Percentiles rank a stretch among this genome's conserved stretches.
Evolutionary conservation across 1,140 invertebrate genomes (phyloP).

Genomic region (Anthonomus grandis): DNA sequence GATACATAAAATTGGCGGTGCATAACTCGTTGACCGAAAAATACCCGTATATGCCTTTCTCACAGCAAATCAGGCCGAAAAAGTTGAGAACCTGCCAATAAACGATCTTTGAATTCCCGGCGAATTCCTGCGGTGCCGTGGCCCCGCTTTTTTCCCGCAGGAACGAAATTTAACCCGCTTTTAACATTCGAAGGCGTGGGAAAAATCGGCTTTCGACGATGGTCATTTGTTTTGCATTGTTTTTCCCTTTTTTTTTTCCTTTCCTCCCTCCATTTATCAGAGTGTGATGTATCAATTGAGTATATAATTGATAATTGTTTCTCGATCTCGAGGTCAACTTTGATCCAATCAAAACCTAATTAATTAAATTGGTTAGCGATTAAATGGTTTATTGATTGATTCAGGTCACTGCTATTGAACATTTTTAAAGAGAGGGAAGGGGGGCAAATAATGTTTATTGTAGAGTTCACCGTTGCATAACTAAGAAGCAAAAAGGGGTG

Average conservation of each 20-base stretch:
- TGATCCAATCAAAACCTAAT: slow-evolving; percentile 10
- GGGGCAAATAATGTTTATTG: slow-evolving; percentile 19
- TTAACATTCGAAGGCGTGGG: slow-evolving; percentile 14
- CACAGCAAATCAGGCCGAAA: slow-evolving; percentile 6
- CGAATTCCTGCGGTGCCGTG: slow-evolving; percentile 13
- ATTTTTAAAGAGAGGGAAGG: background rate
- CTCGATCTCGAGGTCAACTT: background rate
- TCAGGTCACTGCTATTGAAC: background rate
- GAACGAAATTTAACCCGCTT: slow-evolving; percentile 26
- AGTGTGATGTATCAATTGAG: background rate
- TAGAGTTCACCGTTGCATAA: slow-evolving; percentile 31
- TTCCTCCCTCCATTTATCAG: background rate
- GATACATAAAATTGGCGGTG: too few relatives aligned
- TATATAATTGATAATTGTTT: background rate
- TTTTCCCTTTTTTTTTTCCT: background rate
- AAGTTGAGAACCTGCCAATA: slow-evolving; percentile 24
- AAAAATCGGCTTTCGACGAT: slow-evolving; percentile 15
- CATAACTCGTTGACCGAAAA: too few relatives aligned
- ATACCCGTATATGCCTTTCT: slow-evolving; percentile 8
- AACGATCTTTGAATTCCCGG: slow-evolving; percentile 20
- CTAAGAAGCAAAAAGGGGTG: slow-evolving; percentile 28
- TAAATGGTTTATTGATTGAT: slow-evolving; percentile 11
- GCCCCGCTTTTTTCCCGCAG: slow-evolving; percentile 21
- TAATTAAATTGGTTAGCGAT: slow-evolving; percentile 12
- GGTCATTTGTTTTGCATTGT: slow-evolving; percentile 11